These are phyloP conservation scores for Iguana delicatissima DNA, from an alignment of 2,797 vertebrate species.

Conservation along the genomic window DNA sequence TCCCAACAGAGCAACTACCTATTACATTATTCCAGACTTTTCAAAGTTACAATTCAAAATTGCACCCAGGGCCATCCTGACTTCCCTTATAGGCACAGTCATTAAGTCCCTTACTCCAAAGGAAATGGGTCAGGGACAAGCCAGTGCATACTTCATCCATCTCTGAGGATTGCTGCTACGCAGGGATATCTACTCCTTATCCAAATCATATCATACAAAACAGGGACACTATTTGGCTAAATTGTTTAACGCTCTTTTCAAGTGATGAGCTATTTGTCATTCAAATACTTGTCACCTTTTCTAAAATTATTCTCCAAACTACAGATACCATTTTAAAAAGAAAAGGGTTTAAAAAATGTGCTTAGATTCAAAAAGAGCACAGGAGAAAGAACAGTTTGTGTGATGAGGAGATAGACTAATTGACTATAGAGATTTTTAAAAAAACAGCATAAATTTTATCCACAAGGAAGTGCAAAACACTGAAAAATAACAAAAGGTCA, in stretches of 20 bases:
- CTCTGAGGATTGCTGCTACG: not conserved
- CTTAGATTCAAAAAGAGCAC: not conserved
- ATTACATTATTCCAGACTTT: not conserved
- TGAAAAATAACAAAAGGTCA: conserved; percentile 59
- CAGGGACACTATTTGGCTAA: not conserved
- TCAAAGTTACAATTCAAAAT: not conserved
- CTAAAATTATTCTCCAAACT: not conserved
- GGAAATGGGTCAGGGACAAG: not conserved
- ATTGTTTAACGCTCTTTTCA: not conserved
- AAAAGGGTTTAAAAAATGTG: not conserved
- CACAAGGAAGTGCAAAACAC: conserved; percentile 51
- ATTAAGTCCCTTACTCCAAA: not conserved
- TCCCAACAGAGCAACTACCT: not conserved
- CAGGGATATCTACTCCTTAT: not conserved
- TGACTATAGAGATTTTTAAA: conserved; percentile 61
- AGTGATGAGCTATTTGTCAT: not conserved
- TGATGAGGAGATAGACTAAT: not conserved
- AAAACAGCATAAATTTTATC: conserved; percentile 70
- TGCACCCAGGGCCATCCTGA: conserved; percentile 10
- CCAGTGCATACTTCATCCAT: not conserved
- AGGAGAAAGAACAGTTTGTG: not conserved
- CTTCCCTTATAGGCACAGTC: not conserved
- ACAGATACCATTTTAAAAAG: not conserved
- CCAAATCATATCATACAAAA: not conserved
- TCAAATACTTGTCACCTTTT: not conserved